phyloP scores from a whole-genome alignment of 2,113 vertebrate species.

The Motacilla alba region DNA sequence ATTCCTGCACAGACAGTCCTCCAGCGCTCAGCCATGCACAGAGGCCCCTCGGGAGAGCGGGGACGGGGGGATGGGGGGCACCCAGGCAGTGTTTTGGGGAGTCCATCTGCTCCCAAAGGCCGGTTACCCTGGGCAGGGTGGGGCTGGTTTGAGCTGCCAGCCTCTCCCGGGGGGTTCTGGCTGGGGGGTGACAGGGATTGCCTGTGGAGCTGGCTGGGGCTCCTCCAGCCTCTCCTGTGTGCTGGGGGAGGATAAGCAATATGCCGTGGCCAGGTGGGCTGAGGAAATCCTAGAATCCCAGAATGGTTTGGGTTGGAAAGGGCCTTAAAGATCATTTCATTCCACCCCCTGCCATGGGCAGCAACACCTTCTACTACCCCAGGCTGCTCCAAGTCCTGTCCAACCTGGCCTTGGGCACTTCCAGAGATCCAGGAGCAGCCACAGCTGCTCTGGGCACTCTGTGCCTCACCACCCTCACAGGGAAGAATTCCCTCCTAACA shows the following conservation, averaged over 20 bases:
- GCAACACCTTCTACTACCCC: fast-evolving
- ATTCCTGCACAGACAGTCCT: neutral
- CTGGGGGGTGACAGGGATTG: fast-evolving
- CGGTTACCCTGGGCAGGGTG: neutral
- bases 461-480: neutral
- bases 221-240: neutral
- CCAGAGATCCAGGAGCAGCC: neutral
- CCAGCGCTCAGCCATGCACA: neutral
- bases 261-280: neutral
- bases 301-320: neutral
- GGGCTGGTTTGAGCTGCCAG: neutral
- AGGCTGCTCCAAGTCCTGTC: fast-evolving
- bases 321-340: neutral
- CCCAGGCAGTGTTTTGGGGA: neutral
- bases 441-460: neutral
- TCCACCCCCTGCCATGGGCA: neutral
- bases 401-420: fast-evolving
- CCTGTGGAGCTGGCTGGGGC: neutral
- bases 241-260: neutral
- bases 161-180: neutral
- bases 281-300: neutral
- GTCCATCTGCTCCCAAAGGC: neutral
- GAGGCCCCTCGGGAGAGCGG: neutral
- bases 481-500: neutral
- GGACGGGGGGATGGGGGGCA: neutral